Evolutionary conservation across 1,140 invertebrate genomes (phyloP).

Genomic region (Danaus melanippus): DNA sequence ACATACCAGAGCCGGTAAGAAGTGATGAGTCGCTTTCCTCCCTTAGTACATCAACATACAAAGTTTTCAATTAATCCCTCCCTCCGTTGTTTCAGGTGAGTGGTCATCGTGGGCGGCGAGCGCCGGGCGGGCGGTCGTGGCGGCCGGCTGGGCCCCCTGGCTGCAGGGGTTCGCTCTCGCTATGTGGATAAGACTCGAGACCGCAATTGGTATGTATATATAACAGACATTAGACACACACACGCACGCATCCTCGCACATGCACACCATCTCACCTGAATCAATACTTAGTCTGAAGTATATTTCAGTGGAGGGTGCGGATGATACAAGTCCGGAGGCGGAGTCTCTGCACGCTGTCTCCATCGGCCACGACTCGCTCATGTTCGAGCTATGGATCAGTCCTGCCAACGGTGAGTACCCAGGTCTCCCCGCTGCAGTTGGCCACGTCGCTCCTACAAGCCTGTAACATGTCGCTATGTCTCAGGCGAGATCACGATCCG

Average conservation of each 20-base stretch:
- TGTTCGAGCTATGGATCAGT: conserved; percentile 52
- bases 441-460: background rate
- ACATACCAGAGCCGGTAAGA: conserved; percentile 28
- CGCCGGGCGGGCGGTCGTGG: conserved; percentile 72
- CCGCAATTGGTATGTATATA: background rate
- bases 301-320: background rate
- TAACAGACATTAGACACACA: no score
- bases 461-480: background rate
- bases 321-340: background rate
- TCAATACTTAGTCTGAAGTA: background rate
- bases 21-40: no score
- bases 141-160: conserved; percentile 77
- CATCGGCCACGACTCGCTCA: conserved; percentile 52
- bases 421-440: no score
- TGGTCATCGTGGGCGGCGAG: conserved; percentile 67
- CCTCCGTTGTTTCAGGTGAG: conserved; percentile 32
- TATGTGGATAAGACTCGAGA: conserved; percentile 68
- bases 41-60: no score
- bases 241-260: no score
- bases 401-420: conserved; percentile 28
- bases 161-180: conserved; percentile 74
- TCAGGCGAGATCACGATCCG: conserved; percentile 71
- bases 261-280: no score
- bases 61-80: no score
- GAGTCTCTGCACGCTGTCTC: conserved; percentile 40